These are phyloP conservation scores for rat (Rattus norvegicus) DNA, from an alignment of 2,113 vertebrate genomes.

Conservation along the genomic window GRCr8 NC_086027.1:96875001-96875500, in stretches of 20 bases:
- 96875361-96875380: fast-evolving
- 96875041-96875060: fast-evolving
- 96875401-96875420: fast-evolving
- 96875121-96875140: background rate
- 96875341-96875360: background rate
- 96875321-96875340: fast-evolving
- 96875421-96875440: fast-evolving
- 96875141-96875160: background rate
- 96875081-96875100: background rate
- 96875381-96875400: background rate
- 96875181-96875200: fast-evolving
- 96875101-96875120: background rate
- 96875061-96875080: background rate
- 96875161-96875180: background rate
- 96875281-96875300: background rate
- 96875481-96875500: background rate
- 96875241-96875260: background rate
- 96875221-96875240: fast-evolving
- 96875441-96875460: fast-evolving
- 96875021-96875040: background rate
- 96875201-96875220: fast-evolving
- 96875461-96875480: background rate
- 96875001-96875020: background rate
- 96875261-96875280: background rate
- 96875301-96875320: fast-evolving